Evolutionary conservation across 1,140 invertebrate species (phyloP).

Genomic region (Sycophaga agraensis): DNA sequence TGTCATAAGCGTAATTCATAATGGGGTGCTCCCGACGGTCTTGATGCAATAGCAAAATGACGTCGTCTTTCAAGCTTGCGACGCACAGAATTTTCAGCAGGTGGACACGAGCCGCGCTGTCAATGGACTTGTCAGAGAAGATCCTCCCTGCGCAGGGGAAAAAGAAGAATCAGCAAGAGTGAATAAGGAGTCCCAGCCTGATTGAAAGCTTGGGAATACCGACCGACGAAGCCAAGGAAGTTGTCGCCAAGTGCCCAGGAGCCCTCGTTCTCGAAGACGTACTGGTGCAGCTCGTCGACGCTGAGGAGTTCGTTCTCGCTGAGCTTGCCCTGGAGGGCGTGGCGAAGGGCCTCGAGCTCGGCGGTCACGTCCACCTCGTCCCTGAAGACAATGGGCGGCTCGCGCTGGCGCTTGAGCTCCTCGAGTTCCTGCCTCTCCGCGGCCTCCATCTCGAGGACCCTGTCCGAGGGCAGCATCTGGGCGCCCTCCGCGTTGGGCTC

Average conservation of each 20-base stretch:
- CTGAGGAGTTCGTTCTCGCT: constrained; percentile 70
- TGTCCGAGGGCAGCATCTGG: constrained; percentile 56
- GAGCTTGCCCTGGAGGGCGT: constrained; percentile 66
- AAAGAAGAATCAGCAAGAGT: not conserved
- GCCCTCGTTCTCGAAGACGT: constrained; percentile 83
- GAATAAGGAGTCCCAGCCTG: no score
- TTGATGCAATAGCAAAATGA: constrained; percentile 86
- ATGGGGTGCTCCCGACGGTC: constrained; percentile 85
- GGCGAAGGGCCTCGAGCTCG: constrained; percentile 67
- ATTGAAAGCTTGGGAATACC: constrained; percentile 34
- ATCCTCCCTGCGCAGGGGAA: constrained; percentile 61
- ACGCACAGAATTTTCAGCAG: constrained; percentile 70
- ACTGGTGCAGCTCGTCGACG: constrained; percentile 80
- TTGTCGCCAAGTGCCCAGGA: constrained; percentile 89
- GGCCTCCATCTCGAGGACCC: constrained; percentile 64
- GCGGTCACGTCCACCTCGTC: constrained; percentile 67
- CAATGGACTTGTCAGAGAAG: constrained; percentile 65
- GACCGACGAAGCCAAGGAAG: constrained; percentile 80
- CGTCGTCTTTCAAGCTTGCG: constrained; percentile 84
- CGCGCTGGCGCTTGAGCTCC: constrained; percentile 70
- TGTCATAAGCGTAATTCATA: constrained; percentile 84
- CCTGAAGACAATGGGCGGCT: constrained; percentile 83
- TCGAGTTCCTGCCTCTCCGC: constrained; percentile 69
- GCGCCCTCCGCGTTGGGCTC: not conserved
- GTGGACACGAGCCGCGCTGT: constrained; percentile 62